Base-by-base conservation (phyloP, 2,113 vertebrate genomes). In the Cettia cetti region DNA sequence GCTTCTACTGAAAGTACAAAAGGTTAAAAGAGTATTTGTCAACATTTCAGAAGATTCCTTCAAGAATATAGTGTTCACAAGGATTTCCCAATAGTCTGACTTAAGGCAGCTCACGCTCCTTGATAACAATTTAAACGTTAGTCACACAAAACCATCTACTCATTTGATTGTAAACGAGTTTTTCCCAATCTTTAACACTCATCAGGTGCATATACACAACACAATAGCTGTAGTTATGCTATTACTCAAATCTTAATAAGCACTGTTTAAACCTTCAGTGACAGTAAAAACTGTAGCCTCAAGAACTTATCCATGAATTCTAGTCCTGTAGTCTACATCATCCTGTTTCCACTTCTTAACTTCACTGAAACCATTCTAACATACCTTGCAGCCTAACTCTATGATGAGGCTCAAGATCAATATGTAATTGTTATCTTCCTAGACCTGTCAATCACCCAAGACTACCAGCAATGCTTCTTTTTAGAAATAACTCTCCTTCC, bases 171-270 rank as follows among this genome's bases (percentile, higher is more conserved):
- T 68, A 88, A 97, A 96, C 0, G 1, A 93, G 76, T 60, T 97
- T 94, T 86, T 69, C 72, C 76, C 71, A 96, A 93, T 63, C 79
- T 96, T 92, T 70, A 83, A 90, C 68, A 86, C 60, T 90, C 93
- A 89, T 71, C 69, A 45, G 56, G 47, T 83, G 56, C 53, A 74
- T 11, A 68, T 2, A 86, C 33, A 90, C 42, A 82, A 31, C 5
- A 89, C 57, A 95, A 92, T 31, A 90, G 76, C 44, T 2, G 2
- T 14, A 83, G 79, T 84, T 91, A 92, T 3, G 37, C 18, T 49
- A 40, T 86, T 95, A 90, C 71, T 96, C 76, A 95, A 90, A 95
- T 94, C 75, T 80, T 83, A 94, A 84, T 52, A 83, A 86, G 84
- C 64, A 75, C 64, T 59, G 37, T 60, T 83, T 68, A 84, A 94